These are phyloP conservation scores for Muricea muricata DNA, from an alignment of 92 coral and sea anemone genomes.

Conservation along the genomic window DNA sequence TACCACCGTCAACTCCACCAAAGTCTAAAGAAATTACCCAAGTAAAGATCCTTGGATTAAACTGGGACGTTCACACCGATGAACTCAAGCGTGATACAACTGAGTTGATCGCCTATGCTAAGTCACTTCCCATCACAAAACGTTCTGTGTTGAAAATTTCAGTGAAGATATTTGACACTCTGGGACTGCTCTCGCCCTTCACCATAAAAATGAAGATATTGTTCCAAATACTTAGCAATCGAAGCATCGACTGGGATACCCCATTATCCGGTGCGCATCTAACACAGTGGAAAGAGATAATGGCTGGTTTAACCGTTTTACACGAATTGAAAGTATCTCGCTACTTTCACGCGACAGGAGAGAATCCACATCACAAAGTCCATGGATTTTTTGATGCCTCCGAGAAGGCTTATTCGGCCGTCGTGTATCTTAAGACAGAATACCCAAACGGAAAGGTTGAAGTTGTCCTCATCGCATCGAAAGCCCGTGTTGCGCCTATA, in stretches of 20 bases:
- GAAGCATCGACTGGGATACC: conserved; percentile 37
- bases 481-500: conserved; percentile 52
- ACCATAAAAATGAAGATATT: conserved; percentile 39
- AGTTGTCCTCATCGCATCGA: conserved; percentile 35
- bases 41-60: conserved; percentile 56
- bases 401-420: conserved; percentile 46
- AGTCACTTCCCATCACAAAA: conserved; percentile 23
- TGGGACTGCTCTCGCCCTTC: conserved; percentile 54
- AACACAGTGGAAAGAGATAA: conserved; percentile 23
- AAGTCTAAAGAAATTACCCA: conserved; percentile 31
- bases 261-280: conserved; percentile 8
- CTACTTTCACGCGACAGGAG: conserved; percentile 24
- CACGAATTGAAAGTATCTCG: conserved; percentile 36
- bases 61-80: conserved; percentile 64
- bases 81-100: conserved; percentile 51
- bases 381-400: conserved; percentile 55
- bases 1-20: conserved; percentile 1
- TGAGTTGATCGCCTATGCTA: conserved; percentile 29
- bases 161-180: conserved; percentile 50
- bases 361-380: conserved; percentile 20
- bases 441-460: conserved; percentile 7
- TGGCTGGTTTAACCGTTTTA: conserved; percentile 2
- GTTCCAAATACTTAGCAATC: conserved; percentile 42
- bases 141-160: conserved; percentile 28
- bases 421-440: conserved; percentile 40